Base-by-base conservation (phyloP, 2,888 invertebrate species). In the Drosophila hawaiiensis region DNA sequence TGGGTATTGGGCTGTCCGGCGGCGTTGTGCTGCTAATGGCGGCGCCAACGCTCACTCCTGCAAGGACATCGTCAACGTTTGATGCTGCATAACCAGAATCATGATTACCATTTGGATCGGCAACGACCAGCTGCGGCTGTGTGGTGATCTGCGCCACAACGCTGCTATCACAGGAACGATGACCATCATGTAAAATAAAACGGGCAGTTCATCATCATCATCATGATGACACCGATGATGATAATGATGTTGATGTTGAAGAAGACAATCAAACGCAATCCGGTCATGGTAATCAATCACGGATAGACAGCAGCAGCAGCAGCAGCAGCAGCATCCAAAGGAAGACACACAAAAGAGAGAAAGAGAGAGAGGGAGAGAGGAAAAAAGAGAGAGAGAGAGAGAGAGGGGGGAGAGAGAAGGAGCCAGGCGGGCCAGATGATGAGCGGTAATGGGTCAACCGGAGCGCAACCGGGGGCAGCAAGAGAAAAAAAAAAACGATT, bases 81-180 rank as follows among this genome's bases (percentile, higher is more conserved):
- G 95, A 96, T 73, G 96, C 95, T 68, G 96, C 96, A 93, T 97
- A 97, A 71, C 97, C 97, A 68, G 97, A 96, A 94, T 97, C 97
- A 93, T 97, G 97, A 94, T 97, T 97, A 81, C 97, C 97, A 92
- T 97, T 97, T 47, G 96, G 95, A 91, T 97, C 97, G 56, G 95
- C 94, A 55, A 95, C 95, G 62, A 95, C 95, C 73, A 93, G 82
- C 74, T 93, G 93, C 66, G 95, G 94, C 78, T 95, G 94, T 53
- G 94, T 92, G 71, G 93, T 93, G 89, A 95, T 94, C 87, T 94
- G 95, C 66, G 95, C 95, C 89, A 95, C 95, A 89, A 95, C 95
- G 82, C 95, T 95, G 90, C 87, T 88, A 73, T 82, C 84, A 63
- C 80, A 65, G 56, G 35, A 25, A 14, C 25, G 31, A 35, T 35